Percentiles rank a stretch among this genome's conserved stretches.
Conservation (phyloP, 2,797 vertebrate species). For the Ibycter americanus region DNA sequence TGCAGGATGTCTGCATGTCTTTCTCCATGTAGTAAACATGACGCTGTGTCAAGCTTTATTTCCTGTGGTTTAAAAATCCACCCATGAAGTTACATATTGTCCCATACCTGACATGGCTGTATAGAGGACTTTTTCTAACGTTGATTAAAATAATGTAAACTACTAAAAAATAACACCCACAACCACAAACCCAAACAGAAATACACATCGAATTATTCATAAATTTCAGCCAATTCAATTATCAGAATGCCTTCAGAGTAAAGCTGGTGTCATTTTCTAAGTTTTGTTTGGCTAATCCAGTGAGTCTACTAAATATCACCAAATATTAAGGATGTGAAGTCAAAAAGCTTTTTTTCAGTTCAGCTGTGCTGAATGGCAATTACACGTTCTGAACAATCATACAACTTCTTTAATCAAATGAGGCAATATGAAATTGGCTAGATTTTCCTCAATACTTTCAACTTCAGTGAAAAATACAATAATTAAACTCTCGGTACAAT, state of each 20-base stretch:
- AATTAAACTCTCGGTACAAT: slow-evolving; percentile 73
- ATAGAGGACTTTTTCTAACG: not conserved
- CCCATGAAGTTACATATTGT: not conserved
- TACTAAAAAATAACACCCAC: not conserved
- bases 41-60: not conserved
- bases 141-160: not conserved
- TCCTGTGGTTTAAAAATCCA: not conserved
- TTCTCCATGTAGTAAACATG: not conserved
- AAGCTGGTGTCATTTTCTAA: not conserved
- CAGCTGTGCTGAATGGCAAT: slow-evolving; percentile 37
- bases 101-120: not conserved
- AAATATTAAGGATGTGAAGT: not conserved
- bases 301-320: not conserved
- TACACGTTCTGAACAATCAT: slow-evolving; percentile 56
- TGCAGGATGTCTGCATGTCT: not conserved
- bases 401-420: slow-evolving; percentile 65
- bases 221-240: not conserved
- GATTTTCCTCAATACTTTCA: slow-evolving; percentile 63
- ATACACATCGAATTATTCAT: not conserved
- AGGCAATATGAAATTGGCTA: slow-evolving; percentile 60
- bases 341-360: not conserved
- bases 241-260: not conserved
- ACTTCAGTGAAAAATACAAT: slow-evolving; percentile 73
- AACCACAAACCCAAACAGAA: not conserved
- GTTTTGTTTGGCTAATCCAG: not conserved